Percentiles rank a stretch among this genome's conserved stretches.
Evolutionary conservation across 2,888 invertebrate species (phyloP).

Genomic region (Eupithecia subumbrata): DNA sequence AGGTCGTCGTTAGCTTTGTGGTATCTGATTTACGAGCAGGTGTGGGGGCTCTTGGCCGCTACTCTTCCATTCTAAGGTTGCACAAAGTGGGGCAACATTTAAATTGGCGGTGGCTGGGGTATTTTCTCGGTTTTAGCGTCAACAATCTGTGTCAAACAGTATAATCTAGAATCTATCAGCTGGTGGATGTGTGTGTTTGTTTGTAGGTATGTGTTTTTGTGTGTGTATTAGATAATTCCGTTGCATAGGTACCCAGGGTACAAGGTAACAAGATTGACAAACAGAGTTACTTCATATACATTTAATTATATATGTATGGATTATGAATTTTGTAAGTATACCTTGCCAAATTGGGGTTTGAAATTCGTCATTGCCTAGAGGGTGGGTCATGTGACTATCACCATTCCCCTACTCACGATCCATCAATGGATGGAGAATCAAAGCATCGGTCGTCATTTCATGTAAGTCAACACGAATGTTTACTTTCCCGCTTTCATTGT

Average conservation of each 20-base stretch:
- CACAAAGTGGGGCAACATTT: conserved; percentile 71
- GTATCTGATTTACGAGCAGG: conserved; percentile 75
- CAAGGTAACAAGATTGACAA: background rate
- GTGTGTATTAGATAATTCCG: background rate
- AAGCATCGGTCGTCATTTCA: background rate
- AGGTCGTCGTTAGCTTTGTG: conserved; percentile 43
- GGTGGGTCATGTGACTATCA: background rate
- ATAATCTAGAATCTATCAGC: too few species aligned
- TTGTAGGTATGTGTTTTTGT: too few species aligned
- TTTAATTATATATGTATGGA: background rate
- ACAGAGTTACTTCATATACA: background rate
- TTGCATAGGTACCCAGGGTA: background rate
- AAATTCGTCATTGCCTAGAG: background rate
- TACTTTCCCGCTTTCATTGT: conserved; percentile 2
- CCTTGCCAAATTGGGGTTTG: background rate
- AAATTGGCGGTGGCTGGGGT: conserved; percentile 60
- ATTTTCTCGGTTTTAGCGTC: conserved; percentile 59
- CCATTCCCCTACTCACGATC: background rate
- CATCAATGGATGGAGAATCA: background rate
- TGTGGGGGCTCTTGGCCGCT: conserved; percentile 63
- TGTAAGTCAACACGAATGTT: background rate
- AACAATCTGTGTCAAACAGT: too few species aligned
- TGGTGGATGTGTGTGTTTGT: too few species aligned
- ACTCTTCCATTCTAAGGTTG: conserved; percentile 69
- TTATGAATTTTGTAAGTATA: background rate